Percentiles rank a stretch among this genome's conserved stretches.
phyloP scores from a whole-genome alignment of 2,888 invertebrate species.

The Sthenelais limicola region DNA sequence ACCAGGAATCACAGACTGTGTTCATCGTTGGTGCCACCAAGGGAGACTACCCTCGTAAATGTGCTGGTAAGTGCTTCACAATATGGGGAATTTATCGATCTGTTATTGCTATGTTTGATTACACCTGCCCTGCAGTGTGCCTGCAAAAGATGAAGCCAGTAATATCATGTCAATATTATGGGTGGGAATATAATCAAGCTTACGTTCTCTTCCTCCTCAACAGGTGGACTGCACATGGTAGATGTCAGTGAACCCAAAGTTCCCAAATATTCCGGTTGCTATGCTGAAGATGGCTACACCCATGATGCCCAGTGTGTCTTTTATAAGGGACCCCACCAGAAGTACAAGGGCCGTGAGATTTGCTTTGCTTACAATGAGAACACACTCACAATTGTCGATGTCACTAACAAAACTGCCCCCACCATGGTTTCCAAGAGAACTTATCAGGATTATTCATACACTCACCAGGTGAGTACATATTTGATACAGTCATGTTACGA shows the following conservation, averaged over 20 bases:
- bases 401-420: slow-evolving; percentile 14
- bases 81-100: background rate
- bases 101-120: background rate
- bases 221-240: slow-evolving; percentile 44
- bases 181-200: background rate
- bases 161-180: background rate
- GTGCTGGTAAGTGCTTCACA: slow-evolving; percentile 10
- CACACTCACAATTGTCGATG: slow-evolving; percentile 42
- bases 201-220: background rate
- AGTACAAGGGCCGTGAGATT: slow-evolving; percentile 25
- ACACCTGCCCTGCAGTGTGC: background rate
- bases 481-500: no score
- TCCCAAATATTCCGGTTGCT: slow-evolving; percentile 38
- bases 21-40: slow-evolving; percentile 36
- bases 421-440: slow-evolving; percentile 19
- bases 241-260: slow-evolving; percentile 39
- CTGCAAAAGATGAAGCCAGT: background rate
- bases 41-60: slow-evolving; percentile 15
- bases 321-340: slow-evolving; percentile 15
- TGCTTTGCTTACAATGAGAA: slow-evolving; percentile 41
- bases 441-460: slow-evolving; percentile 23
- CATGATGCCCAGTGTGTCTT: slow-evolving; percentile 36
- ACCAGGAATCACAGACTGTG: slow-evolving; percentile 25
- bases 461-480: slow-evolving; percentile 38
- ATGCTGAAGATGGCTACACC: slow-evolving; percentile 17